Evolutionary conservation across 2,888 invertebrate genomes (phyloP), one percentile per base, ranked within the genome.

Genomic region (Chymomyza caudatula): DNA sequence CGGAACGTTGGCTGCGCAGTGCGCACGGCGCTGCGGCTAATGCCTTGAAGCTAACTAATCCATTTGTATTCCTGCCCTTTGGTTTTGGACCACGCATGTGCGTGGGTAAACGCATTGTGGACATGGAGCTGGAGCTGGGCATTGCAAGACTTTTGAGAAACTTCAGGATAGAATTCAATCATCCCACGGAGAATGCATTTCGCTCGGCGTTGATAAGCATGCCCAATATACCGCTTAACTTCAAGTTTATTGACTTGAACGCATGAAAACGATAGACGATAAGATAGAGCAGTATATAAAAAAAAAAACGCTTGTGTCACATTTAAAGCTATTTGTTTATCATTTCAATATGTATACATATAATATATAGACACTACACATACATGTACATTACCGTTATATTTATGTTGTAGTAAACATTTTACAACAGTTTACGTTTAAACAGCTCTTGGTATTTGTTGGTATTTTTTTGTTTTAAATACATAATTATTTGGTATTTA

Each of bases 91-190:
- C 94, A 0, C 92, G 95, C 52, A 92, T 92, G 71, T 95, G 95
- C 81, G 92, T 95, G 69, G 95, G 96, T 1, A 92, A 93, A 79
- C 91, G 95, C 80, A 93, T 96, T 71, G 95, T 95, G 0, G 94
- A 95, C 78, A 91, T 95, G 81, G 95, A 95, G 89, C 91, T 95
- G 58, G 93, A 93, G 86, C 90, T 91, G 19, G 89, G 93, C 0
- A 73, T 92, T 4, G 91, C 92, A n/a, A 91, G 87, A 2, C 53
- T 89, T 1, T 68, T 89, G 0, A 71, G 90, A 0, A 88, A 89
- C 67, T 89, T 87, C 29, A 66, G 78, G 0, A 70, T 89, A 1
- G 87, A 86, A 60, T 89, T 86, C 25, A 82, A 89, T 49, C 67
- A 89, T 64, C 60, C 88, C 0, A 87, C 83, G 0, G 84, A 89